Conservation (phyloP, 2,113 vertebrate genomes). For the Ciconia boyciana region DNA sequence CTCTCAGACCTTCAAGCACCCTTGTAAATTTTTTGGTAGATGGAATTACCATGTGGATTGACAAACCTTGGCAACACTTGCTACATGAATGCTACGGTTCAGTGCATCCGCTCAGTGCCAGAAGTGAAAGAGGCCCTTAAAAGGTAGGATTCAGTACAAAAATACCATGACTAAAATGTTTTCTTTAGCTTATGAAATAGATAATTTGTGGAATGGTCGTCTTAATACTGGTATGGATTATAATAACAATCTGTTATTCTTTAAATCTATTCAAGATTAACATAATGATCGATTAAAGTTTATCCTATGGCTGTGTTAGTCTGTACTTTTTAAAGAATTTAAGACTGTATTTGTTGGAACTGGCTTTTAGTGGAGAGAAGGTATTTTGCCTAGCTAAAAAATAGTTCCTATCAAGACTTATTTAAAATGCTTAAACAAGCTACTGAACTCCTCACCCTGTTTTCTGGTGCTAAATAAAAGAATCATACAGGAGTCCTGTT, state of each 20-base stretch:
- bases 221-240: neutral
- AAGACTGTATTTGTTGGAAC: neutral
- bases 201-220: neutral
- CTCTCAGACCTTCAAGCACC: neutral
- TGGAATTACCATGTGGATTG: slow-evolving; percentile 96
- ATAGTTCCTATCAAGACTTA: neutral
- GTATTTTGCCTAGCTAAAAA: neutral
- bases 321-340: neutral
- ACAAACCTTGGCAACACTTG: slow-evolving; percentile 98
- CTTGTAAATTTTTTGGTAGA: slow-evolving; percentile 72
- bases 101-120: slow-evolving; percentile 97
- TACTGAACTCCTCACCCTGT: neutral
- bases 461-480: neutral
- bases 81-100: slow-evolving; percentile 99
- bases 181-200: neutral
- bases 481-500: neutral
- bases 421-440: neutral
- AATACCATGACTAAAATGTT: neutral
- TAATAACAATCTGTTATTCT: neutral
- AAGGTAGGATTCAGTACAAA: slow-evolving; percentile 75
- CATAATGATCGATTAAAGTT: accelerated
- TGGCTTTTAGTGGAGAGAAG: neutral
- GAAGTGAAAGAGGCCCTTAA: slow-evolving; percentile 94
- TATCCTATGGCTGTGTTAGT: neutral
- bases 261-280: neutral